Evolutionary conservation across 2,888 invertebrate species (phyloP).

Genomic region (Euplexia lucipara): DNA sequence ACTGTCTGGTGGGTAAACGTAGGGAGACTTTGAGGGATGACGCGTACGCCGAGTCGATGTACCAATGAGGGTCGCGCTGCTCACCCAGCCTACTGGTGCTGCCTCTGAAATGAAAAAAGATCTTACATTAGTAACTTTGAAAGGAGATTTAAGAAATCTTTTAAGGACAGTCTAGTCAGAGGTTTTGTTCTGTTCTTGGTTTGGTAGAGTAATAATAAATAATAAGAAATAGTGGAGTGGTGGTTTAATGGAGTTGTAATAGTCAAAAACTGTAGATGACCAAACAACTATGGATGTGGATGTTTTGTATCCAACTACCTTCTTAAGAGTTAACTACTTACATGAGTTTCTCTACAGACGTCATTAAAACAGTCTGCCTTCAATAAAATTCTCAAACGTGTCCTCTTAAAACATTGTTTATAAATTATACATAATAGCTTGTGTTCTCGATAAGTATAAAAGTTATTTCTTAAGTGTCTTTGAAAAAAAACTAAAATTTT

Average conservation of each 20-base stretch:
- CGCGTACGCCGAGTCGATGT: slow-evolving; percentile 88
- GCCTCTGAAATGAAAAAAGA: slow-evolving; percentile 76
- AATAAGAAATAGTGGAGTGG: too few relatives aligned
- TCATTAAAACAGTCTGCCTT: too few relatives aligned
- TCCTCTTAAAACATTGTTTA: too few relatives aligned
- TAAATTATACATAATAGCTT: slow-evolving; percentile 5
- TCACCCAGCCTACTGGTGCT: slow-evolving; percentile 86
- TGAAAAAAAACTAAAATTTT: slow-evolving; percentile 55
- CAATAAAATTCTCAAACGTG: background rate
- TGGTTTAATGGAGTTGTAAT: background rate
- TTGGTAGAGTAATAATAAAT: too few relatives aligned
- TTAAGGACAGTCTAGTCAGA: background rate
- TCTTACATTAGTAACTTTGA: slow-evolving; percentile 9
- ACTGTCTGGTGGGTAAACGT: slow-evolving; percentile 86
- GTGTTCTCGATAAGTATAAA: slow-evolving; percentile 2
- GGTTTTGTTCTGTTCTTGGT: background rate
- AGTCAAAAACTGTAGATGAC: too few relatives aligned
- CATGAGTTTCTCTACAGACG: too few relatives aligned
- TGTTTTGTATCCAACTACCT: too few relatives aligned
- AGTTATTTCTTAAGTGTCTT: slow-evolving; percentile 60
- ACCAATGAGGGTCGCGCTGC: slow-evolving; percentile 86
- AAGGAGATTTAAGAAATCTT: background rate
- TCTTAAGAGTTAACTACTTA: too few relatives aligned
- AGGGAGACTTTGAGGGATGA: slow-evolving; percentile 88
- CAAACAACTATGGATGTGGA: too few relatives aligned